Evolutionary conservation across 64 coral and sea anemone genomes (phyloP), one percentile per base, ranked within the genome.

Genomic region (Actinia equina): DNA sequence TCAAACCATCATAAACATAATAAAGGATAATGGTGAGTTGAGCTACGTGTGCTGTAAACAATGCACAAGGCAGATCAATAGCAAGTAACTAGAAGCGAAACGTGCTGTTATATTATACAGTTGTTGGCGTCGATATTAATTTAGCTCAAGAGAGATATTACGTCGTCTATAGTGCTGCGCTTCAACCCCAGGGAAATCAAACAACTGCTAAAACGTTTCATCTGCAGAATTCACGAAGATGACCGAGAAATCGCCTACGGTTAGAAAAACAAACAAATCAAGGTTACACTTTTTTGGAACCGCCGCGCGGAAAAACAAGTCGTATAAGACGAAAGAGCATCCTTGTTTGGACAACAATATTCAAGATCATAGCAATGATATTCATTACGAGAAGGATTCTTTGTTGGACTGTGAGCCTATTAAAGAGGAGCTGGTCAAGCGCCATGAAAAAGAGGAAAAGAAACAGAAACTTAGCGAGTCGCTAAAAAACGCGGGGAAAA

Each of bases 401-500:
- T 74, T 74, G 26, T 4, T 74, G 7, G 69, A 74, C 3, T 41
- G 26, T 12, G 26, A 74, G 26, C 6, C n/a, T 74, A 25, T 74
- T 1, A 74, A 74, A 74, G 69, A 41, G 69, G 69, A 74, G 69
- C 69, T 74, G 3, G 12, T 7, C 3, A 74, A 74, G 14, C 69
- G 25, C 2, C 27, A 17, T 14, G 69, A 74, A 74, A 74, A 41
- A 41, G 69, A 74, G 12, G 69, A 74, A 7, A 74, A 74, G 26
- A 74, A 74, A 74, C 69, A 74, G 22, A 74, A 74, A 26, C 26
- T 74, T 4, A 74, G 69, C 13, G 69, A 74, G 20, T 74, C 69
- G 69, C 22, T 74, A 25, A 74, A 74, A 74, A 74, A 74, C 69
- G 69, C 69, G 69, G 69, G 69, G 42, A 74, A 74, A 74, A 30